phyloP scores from a whole-genome alignment of 1,140 invertebrate species.

The Lucilia cuprina region DNA sequence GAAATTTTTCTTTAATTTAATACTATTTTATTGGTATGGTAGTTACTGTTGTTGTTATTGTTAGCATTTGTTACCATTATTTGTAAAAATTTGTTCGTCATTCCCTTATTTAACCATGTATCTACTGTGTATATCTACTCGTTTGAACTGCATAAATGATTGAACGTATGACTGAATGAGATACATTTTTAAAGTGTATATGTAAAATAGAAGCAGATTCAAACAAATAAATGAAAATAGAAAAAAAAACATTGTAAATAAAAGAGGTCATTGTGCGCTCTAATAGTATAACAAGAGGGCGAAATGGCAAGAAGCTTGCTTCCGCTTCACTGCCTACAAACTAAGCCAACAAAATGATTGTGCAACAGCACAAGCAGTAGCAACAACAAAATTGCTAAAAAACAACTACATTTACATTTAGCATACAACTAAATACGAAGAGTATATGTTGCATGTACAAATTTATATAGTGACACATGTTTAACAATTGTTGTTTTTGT shows the following conservation, averaged over 20 bases:
- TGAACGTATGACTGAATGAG: neutral
- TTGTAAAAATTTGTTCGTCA: neutral
- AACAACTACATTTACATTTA: neutral
- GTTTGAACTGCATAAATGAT: neutral
- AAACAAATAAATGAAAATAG: neutral
- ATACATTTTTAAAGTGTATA: neutral
- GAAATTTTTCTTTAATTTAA: slow-evolving; percentile 4
- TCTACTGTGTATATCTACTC: neutral
- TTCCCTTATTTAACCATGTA: neutral
- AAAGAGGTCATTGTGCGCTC: slow-evolving; percentile 28
- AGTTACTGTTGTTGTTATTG: neutral
- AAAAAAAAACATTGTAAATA: neutral
- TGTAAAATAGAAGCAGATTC: neutral
- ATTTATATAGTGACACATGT: neutral
- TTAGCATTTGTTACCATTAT: neutral
- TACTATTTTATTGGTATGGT: neutral
- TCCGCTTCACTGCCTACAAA: slow-evolving; percentile 19
- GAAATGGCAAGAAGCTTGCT: slow-evolving; percentile 14
- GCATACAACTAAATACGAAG: neutral
- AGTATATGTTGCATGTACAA: neutral
- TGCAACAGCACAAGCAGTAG: neutral
- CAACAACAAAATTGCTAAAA: neutral
- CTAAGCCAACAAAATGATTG: slow-evolving; percentile 11
- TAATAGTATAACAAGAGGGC: slow-evolving; percentile 2
- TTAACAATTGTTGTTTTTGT: slow-evolving; percentile 5